A percentile compares a stretch with the other conserved stretches of the same genome.
Conservation (phyloP, 2,113 vertebrate species). For the Okapia johnstoni region DNA sequence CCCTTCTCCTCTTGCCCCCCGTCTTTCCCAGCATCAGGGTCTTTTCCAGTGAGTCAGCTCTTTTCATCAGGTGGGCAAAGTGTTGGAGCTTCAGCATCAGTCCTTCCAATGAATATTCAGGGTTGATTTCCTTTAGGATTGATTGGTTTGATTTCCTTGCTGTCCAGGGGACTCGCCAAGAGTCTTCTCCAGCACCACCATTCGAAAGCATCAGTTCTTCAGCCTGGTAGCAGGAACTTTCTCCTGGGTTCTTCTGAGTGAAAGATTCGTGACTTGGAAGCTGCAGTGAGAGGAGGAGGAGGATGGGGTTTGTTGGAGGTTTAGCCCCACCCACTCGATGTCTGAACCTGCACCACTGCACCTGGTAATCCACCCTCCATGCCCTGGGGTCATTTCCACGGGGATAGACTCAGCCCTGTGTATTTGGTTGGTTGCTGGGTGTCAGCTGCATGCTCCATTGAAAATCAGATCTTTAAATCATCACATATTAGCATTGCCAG, state of each 20-base stretch:
- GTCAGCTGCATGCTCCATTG: neutral
- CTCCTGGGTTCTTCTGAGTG: neutral
- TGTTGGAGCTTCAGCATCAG: neutral
- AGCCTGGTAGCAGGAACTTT: neutral
- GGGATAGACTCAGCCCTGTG: neutral
- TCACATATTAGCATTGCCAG: neutral
- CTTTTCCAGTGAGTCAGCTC: neutral
- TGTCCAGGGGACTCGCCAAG: neutral
- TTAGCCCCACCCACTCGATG: too few relatives aligned
- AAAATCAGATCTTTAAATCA: neutral
- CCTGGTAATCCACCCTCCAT: neutral
- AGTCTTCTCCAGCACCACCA: neutral
- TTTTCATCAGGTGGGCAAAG: neutral
- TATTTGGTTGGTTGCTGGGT: neutral
- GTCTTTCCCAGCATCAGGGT: neutral
- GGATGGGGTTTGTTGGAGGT: neutral
- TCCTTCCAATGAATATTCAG: neutral
- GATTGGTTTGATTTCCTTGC: neutral
- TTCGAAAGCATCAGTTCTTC: neutral
- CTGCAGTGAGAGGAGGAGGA: neutral
- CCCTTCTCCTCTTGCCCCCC: neutral
- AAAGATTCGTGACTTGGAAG: neutral
- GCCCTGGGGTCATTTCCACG: neutral
- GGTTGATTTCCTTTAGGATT: neutral
- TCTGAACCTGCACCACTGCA: neutral